These are phyloP conservation scores for Pangasianodon gigas DNA, from an alignment of 2,113 vertebrate genomes.

Conservation along the genomic window DNA sequence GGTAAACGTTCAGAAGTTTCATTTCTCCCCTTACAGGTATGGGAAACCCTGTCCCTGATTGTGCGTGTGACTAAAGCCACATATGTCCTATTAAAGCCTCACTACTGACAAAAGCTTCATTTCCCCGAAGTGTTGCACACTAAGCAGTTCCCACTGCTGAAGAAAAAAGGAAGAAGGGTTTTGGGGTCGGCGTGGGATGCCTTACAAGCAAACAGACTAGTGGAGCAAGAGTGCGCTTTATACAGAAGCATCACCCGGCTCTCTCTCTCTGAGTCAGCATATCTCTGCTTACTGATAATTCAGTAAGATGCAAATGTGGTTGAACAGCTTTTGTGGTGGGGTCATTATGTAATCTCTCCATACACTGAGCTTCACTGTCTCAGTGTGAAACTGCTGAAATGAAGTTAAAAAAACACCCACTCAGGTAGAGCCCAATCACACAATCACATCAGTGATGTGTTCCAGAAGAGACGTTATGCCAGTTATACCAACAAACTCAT, in stretches of 20 bases:
- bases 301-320: conserved; percentile 10
- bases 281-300: conserved; percentile 28
- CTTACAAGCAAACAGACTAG: conserved; percentile 29
- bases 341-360: conserved; percentile 9
- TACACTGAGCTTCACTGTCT: neutral
- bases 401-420: conserved; percentile 27
- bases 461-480: conserved; percentile 10
- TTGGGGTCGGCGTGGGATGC: conserved; percentile 53
- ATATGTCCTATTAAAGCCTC: conserved; percentile 11
- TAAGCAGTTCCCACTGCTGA: conserved; percentile 22
- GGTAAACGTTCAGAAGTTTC: conserved; percentile 8
- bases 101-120: conserved; percentile 19
- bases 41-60: conserved; percentile 25
- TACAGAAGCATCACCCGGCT: neutral
- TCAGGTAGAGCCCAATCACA: neutral
- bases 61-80: neutral
- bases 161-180: conserved; percentile 17
- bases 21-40: conserved; percentile 25
- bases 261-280: conserved; percentile 56
- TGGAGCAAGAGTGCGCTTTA: conserved; percentile 23
- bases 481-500: neutral
- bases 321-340: conserved; percentile 7
- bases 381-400: conserved; percentile 41
- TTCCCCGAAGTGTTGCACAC: conserved; percentile 51
- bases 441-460: neutral